Evolutionary conservation across 2,888 invertebrate species (phyloP).

Genomic region (Metellina segmentata): DNA sequence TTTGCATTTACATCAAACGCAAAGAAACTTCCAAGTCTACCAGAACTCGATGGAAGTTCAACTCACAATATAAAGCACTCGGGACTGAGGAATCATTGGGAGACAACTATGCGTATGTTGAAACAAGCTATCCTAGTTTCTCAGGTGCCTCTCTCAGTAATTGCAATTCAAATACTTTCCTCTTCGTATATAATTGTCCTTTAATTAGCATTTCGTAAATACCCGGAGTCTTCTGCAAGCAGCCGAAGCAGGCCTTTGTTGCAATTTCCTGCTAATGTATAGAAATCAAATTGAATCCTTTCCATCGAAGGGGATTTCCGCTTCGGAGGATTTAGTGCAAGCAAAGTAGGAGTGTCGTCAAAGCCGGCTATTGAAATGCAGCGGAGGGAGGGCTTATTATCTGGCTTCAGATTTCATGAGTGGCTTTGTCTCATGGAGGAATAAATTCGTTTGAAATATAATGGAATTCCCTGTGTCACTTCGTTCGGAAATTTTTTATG

Average conservation of each 20-base stretch:
- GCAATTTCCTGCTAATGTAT: slow-evolving; percentile 60
- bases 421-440: slow-evolving; percentile 25
- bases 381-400: slow-evolving; percentile 45
- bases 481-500: neutral
- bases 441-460: neutral
- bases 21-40: neutral
- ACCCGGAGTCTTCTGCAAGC: slow-evolving; percentile 28
- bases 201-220: slow-evolving; percentile 70
- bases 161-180: slow-evolving; percentile 58
- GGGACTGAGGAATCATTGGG: neutral
- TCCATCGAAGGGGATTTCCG: slow-evolving; percentile 52
- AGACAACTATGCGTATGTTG: neutral
- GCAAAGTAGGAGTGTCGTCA: slow-evolving; percentile 32
- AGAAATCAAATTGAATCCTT: slow-evolving; percentile 54
- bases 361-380: slow-evolving; percentile 46
- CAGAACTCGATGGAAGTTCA: neutral
- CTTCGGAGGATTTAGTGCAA: slow-evolving; percentile 31
- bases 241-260: slow-evolving; percentile 39
- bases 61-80: neutral
- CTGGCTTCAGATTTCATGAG: slow-evolving; percentile 47
- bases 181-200: slow-evolving; percentile 64
- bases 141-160: slow-evolving; percentile 16
- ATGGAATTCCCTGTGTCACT: neutral
- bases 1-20: neutral
- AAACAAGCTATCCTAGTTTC: neutral